Evolutionary conservation across 2,888 invertebrate genomes (phyloP), one percentile per base, ranked within the genome.

Genomic region (Villa cingulata): DNA sequence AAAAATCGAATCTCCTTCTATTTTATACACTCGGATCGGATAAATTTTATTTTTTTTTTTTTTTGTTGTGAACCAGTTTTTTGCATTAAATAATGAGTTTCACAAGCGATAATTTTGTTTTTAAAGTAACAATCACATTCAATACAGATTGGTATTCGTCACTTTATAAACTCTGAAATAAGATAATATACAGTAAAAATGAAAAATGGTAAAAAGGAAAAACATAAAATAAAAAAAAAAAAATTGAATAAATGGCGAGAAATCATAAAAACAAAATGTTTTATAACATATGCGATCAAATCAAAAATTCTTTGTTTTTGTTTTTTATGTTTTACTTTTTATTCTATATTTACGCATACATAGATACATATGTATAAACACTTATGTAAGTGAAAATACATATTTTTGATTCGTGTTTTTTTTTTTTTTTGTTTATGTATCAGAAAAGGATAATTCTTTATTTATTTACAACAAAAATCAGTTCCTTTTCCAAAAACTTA

Each of bases 61-160:
- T 23, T 23, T 23, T 23, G 4, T 23, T 23, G 23, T 32, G 4
- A 12, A 32, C 29, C 29, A 32, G 29, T 7, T 32, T 47, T 43
- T 47, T 37, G 47, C 32, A 47, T 47, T 39, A 42, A 43, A 47
- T 47, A 47, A 43, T 43, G 37, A 43, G 38, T 29, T 47, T 20
- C 7, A 32, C 38, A 47, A 47, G 43, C 42, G 47, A 47, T 47
- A 42, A 47, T 43, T 47, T 47, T 42, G 38, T 37, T 43, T 47
- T 47, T 27, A 43, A 32, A 38, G 37, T 16, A 41, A 41, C 41
- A 42, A 46, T 46, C 42, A 41, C 29, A 42, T 41, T 29, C 37
- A 19, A 29, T 29, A 37, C 37, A 32, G 37, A 46, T 46, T 37
- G 46, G 42, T 32, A 42, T 37, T 46, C 42, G 41, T 46, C 46